Evolutionary conservation across 2,888 invertebrate species (phyloP), one percentile per base, ranked within the genome.

Genomic region (Abrostola tripartita): DNA sequence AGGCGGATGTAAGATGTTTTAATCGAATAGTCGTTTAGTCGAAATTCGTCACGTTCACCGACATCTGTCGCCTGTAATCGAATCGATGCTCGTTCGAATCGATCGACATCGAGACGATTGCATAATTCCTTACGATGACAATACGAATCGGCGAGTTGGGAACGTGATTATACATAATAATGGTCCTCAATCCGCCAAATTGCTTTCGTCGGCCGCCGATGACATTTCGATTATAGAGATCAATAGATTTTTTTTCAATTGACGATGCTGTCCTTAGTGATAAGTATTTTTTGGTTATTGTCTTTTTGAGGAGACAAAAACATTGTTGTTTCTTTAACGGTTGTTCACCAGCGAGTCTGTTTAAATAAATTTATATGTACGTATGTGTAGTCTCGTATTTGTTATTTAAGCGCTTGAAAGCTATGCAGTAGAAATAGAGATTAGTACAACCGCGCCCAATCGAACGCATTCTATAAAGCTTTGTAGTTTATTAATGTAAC

Each of bases 21-120:
- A 78, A 76, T 78, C 70, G 73, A 77, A 71, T 81, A 83, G 80
- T 82, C 82, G 86, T 87, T 89, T 88, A 86, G 90, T 89, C 90
- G 81, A 94, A 93, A 94, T 94, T 94, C 94, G 94, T 94, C 94
- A 94, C 94, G 94, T 94, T 89, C 91, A 84, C 88, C 87, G 91
- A 93, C 94, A 94, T 93, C 94, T 94, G 94, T 94, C 94, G 93
- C 90, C 90, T 81, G 86, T 93, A 93, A 93, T 93, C 92, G 94
- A 93, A 89, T 89, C 85, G 88, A 80, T 79, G 81, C 78, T 79
- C 74, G 82, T 84, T 88, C 85, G 90, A 88, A 89, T 88, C 90
- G 88, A 88, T 89, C 83, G 86, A 85, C 85, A 88, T 89, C 83
- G 85, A 87, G 82, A 79, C 87, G 85, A 88, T 93, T 93, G 92